Base-by-base conservation (phyloP, 1,140 invertebrate genomes). In the Asbolus verrucosus region DNA sequence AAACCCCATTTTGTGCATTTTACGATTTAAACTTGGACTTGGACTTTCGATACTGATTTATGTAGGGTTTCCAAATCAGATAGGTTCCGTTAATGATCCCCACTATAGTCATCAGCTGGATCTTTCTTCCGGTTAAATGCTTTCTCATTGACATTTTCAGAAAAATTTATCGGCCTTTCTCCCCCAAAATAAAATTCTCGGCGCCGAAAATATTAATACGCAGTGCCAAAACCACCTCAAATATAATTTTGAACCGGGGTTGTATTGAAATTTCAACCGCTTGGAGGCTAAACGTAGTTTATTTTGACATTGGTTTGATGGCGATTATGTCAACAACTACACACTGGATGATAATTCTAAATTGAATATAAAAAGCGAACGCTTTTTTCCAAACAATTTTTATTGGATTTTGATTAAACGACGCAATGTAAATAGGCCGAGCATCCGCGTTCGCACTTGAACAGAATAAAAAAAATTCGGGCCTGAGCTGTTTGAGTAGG, bases 251-350 rank as follows among this genome's bases (percentile, higher is more conserved):
- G 33, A 3, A 36, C 11, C 8, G 3, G 33, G 5, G 6, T 2
- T 36, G 2, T 11, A n/a, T 36, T n/a, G n/a, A 11, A 54, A 54
- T 54, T 54, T 24, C 0, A 21, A 13, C n/a, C 24, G 21, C 18
- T 54, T 27, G 11, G 21, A 54, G 27, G 19, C 21, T 24, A 50
- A 50, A 24, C 11, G 21, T 14, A 54, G 27, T 54, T 54, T 62
- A 62, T 62, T 62, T 50, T 41, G 27, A 61, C 30, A 61, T 38
- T 36, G 31, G 36, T 38, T 18, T 18, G 43, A 19, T 19, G 4
- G 9, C 9, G 9, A 11, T 50, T 8, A 6, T 50, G 16, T 50
- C 16, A 50, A 9, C 9, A 15, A 5, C 6, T 50, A 14, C 21
- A 21, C 43, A 21, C 9, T 19, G 16, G 16, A 50, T 50, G 11